These are phyloP conservation scores for Myathropa florea DNA, from an alignment of 2,888 invertebrate species.

Conservation along the genomic window DNA sequence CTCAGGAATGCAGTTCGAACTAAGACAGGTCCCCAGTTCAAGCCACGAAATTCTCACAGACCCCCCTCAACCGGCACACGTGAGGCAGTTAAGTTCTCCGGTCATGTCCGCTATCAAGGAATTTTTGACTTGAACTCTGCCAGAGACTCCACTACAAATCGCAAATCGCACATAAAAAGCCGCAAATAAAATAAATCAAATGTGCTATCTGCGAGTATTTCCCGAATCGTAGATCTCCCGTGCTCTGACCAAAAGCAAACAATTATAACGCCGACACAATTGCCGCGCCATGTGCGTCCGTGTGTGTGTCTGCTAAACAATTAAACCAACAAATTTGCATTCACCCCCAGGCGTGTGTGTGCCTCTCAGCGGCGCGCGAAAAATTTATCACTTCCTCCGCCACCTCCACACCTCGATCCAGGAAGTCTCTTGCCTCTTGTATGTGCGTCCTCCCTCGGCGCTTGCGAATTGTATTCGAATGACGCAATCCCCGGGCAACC, in stretches of 20 bases:
- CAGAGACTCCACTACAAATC: background rate
- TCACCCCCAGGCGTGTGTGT: conserved; percentile 21
- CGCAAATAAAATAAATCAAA: background rate
- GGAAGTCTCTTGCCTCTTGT: background rate
- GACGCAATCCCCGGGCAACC: conserved; percentile 16
- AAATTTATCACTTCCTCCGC: conserved; percentile 15
- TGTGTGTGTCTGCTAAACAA: background rate
- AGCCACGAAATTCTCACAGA: background rate
- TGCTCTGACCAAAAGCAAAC: background rate
- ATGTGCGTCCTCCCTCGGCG: no score
- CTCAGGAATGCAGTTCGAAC: background rate
- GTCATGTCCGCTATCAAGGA: background rate
- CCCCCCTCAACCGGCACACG: background rate
- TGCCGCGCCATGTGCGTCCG: background rate
- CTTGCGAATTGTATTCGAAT: conserved; percentile 24
- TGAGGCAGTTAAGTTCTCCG: background rate
- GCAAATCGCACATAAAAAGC: background rate
- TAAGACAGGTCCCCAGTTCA: background rate
- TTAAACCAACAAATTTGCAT: conserved; percentile 28
- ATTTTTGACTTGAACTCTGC: background rate
- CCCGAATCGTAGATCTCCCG: background rate
- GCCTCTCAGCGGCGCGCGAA: conserved; percentile 18
- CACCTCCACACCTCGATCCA: background rate
- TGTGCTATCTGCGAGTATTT: conserved; percentile 7
- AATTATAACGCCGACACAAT: background rate